Conservation (phyloP, 2,797 vertebrate genomes). For the Epinephelus malabaricus region DNA sequence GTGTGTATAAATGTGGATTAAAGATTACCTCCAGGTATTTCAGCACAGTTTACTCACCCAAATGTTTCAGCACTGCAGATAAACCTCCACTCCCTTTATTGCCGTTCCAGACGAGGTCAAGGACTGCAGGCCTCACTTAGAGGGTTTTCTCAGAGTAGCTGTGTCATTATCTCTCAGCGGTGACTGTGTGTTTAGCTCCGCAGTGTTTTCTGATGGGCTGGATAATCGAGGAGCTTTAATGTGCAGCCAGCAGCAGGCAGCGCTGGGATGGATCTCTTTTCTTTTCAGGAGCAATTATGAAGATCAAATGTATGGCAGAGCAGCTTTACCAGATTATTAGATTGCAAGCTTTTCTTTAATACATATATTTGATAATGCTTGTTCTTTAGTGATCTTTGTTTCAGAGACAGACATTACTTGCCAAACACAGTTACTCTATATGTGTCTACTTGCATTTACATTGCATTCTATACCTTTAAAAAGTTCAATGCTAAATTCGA, state of each 20-base stretch:
- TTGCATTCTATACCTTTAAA: too few species aligned
- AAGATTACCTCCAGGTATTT: not conserved
- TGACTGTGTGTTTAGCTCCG: slow-evolving; percentile 20
- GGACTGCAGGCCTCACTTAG: not conserved
- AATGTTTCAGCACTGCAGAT: not conserved
- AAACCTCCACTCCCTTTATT: not conserved
- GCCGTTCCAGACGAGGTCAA: not conserved
- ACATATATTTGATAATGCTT: not conserved
- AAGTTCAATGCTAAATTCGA: too few species aligned
- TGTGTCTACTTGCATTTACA: too few species aligned
- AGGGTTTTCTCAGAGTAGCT: not conserved
- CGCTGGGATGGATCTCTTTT: not conserved
- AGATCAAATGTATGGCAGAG: not conserved
- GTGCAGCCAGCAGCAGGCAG: slow-evolving; percentile 2
- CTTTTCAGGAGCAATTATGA: not conserved
- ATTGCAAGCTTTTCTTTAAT: not conserved
- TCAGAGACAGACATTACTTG: too few species aligned
- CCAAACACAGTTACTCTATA: not conserved
- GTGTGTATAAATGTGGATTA: not conserved
- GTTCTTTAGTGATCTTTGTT: not conserved
- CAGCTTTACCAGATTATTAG: too few species aligned
- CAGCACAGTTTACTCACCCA: not conserved
- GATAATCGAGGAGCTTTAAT: not conserved
- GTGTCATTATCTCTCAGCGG: slow-evolving; percentile 20
- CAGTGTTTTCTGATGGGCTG: slow-evolving; percentile 18